phyloP scores from a whole-genome alignment of 2,113 vertebrate species.

The Zosterops hypoxanthus region DNA sequence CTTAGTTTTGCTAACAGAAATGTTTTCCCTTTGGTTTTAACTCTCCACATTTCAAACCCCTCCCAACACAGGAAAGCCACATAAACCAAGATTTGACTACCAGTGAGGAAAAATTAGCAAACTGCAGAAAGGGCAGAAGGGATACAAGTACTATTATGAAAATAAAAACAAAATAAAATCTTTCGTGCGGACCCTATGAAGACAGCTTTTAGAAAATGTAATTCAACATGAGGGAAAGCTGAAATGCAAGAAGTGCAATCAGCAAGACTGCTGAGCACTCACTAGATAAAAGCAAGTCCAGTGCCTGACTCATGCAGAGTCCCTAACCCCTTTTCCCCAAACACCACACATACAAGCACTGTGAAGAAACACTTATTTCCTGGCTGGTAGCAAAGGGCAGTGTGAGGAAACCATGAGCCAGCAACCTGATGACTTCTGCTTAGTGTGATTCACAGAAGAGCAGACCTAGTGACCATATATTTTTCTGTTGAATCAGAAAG shows the following conservation, averaged over 20 bases:
- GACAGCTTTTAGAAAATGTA: not conserved
- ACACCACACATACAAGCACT: not conserved
- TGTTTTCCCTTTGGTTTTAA: not conserved
- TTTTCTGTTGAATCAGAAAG: not conserved
- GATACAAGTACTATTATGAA: not conserved
- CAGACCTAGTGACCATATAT: not conserved
- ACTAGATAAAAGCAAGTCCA: not conserved
- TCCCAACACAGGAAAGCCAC: constrained; percentile 18
- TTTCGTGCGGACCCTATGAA: not conserved
- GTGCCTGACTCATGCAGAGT: not conserved
- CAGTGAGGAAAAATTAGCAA: not conserved
- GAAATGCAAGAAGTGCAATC: not conserved
- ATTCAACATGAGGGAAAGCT: not conserved
- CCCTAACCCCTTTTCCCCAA: not conserved
- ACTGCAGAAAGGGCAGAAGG: not conserved
- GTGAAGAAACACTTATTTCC: constrained; percentile 22
- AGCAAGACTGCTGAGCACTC: not conserved
- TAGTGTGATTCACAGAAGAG: not conserved
- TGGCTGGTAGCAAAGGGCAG: constrained; percentile 13
- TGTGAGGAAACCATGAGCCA: constrained; percentile 44
- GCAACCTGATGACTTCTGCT: constrained; percentile 6
- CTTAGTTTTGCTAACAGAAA: not conserved
- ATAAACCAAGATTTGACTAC: not conserved
- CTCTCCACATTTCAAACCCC: not conserved
- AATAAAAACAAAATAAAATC: not conserved